Conservation (phyloP, 2,113 vertebrate species). For the Pycnonotus jocosus region DNA sequence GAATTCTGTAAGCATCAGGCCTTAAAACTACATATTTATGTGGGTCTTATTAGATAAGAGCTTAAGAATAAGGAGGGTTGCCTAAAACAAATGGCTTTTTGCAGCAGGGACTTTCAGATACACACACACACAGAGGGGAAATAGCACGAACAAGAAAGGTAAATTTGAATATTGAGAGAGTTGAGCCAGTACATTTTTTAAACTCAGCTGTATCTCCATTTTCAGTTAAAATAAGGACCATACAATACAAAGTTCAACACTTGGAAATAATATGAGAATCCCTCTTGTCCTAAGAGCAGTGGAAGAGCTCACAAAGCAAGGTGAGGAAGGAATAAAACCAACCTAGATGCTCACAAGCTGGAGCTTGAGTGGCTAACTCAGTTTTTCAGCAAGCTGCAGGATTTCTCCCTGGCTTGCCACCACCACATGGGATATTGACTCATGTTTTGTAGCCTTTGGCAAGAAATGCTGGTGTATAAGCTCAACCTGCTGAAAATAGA, state of each 20-base stretch:
- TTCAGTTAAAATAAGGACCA: neutral
- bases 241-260: neutral
- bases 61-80: neutral
- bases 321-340: neutral
- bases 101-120: neutral
- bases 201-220: neutral
- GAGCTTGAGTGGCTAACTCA: neutral
- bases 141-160: neutral
- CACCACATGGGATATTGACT: neutral
- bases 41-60: neutral
- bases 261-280: neutral
- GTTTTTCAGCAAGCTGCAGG: neutral
- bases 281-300: neutral
- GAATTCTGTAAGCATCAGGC: neutral
- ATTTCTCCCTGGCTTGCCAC: neutral
- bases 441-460: constrained; percentile 34
- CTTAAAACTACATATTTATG: neutral
- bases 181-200: neutral
- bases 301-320: neutral
- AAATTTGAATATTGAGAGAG: neutral
- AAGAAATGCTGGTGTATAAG: neutral
- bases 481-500: constrained; percentile 35
- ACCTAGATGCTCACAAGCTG: neutral
- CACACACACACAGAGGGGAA: neutral
- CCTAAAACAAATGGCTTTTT: neutral